phyloP scores from a whole-genome alignment of 2,113 vertebrate genomes.

The Vicugna pacos region DNA sequence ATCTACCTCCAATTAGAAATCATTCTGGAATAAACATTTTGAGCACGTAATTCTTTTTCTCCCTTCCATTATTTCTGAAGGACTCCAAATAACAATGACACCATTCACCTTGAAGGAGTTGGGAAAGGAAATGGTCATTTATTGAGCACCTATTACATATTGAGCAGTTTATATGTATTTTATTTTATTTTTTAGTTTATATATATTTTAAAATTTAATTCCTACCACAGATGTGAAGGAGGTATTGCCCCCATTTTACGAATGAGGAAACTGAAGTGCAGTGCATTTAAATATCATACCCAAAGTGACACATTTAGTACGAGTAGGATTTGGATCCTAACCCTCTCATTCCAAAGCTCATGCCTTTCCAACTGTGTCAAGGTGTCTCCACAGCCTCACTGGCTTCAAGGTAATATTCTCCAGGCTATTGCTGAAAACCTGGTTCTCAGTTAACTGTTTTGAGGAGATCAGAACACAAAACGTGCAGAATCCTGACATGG shows the following conservation, averaged over 20 bases:
- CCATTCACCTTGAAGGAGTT: background rate
- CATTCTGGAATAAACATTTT: background rate
- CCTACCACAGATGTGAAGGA: background rate
- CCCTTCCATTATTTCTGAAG: background rate
- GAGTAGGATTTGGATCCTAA: background rate
- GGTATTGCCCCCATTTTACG: background rate
- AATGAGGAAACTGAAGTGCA: background rate
- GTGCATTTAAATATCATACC: background rate
- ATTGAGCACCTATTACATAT: background rate
- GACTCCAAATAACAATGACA: background rate
- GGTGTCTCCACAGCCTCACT: background rate
- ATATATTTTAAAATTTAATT: background rate
- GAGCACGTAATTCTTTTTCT: background rate
- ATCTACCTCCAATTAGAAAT: background rate
- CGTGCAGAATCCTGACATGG: background rate
- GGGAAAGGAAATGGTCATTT: slow-evolving; percentile 4
- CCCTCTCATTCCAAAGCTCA: background rate
- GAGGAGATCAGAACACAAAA: background rate
- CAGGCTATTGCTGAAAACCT: background rate
- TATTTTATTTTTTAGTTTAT: background rate
- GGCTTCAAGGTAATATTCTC: background rate
- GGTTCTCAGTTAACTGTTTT: background rate
- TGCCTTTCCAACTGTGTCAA: background rate
- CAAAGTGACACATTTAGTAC: background rate
- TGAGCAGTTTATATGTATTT: background rate